Evolutionary conservation across 2,888 invertebrate genomes (phyloP), one percentile per base, ranked within the genome.

Genomic region (Plebejus melissa): DNA sequence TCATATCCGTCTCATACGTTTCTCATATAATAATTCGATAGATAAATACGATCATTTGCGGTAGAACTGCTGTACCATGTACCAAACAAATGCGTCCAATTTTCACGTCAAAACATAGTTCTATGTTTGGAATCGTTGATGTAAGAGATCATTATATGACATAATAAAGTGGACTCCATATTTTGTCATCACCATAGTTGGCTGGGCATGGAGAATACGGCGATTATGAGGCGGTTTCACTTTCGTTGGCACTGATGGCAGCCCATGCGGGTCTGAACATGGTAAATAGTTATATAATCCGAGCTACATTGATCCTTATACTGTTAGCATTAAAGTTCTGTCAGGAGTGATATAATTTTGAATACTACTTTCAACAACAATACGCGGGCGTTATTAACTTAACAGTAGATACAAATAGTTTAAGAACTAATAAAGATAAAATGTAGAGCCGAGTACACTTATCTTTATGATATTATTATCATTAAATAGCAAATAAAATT

Each of bases 161-260:
- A 70, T 70, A 70, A 70, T 70, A 70, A 41, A 70, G 32, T 65
- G 41, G 70, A 38, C 41, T 41, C 38, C 65, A 65, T 65, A 65
- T 65, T 70, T 41, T 70, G 41, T 41, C 70, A 70, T 70, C 70
- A 70, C 70, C 70, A 70, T 70, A 70, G 70, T 70, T 70, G 70
- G 70, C 38, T 70, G 70, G 70, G 70, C 41, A 70, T 41, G 70
- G 70, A 41, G 70, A 70, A 70, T 70, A 70, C 38, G 22, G 72
- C 72, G 72, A 50, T 72, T 72, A 72, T 32, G 72, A 50, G 72
- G 50, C 22, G 32, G 28, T 72, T 72, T 54, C 72, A 72, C 72
- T 72, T 72, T 72, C 72, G 72, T 46, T 72, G 72, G 72, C 72
- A 50, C 72, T 72, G 72, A 54, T 72, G 72, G 54, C 72, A 50